Conservation (phyloP, 2,888 invertebrate genomes). For the Malthinus flaveolus region DNA sequence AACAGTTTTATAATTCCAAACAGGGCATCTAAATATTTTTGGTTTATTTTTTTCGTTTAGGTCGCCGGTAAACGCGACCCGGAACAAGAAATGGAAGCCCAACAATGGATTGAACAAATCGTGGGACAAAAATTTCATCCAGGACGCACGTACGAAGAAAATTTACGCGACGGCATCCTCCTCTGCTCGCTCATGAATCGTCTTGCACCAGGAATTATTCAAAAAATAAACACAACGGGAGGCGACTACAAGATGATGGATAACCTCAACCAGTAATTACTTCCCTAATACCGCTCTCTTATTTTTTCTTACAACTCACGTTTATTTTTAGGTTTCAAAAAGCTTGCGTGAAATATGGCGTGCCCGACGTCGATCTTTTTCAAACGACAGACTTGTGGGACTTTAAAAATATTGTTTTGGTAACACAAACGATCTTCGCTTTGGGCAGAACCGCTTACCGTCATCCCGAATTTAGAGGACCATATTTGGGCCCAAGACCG, state of each 20-base stretch:
- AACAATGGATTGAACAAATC: conserved; percentile 83
- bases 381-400: conserved; percentile 93
- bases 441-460: conserved; percentile 85
- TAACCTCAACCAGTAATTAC: conserved; percentile 84
- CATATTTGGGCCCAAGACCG: conserved; percentile 81
- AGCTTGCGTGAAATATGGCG: conserved; percentile 81
- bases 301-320: neutral
- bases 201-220: conserved; percentile 80
- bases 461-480: conserved; percentile 84
- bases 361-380: conserved; percentile 84
- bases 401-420: conserved; percentile 84
- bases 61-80: conserved; percentile 81
- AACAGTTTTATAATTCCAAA: neutral
- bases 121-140: conserved; percentile 77
- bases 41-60: conserved; percentile 56
- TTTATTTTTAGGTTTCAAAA: conserved; percentile 70
- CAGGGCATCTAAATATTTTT: neutral
- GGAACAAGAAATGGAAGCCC: conserved; percentile 78
- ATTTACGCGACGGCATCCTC: conserved; percentile 80
- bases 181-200: conserved; percentile 90
- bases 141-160: conserved; percentile 73
- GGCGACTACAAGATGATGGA: conserved; percentile 98
- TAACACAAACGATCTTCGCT: conserved; percentile 85
- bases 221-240: conserved; percentile 81
- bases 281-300: neutral